Evolutionary conservation across 2,888 invertebrate genomes (phyloP).

Genomic region (Aquatica leii): DNA sequence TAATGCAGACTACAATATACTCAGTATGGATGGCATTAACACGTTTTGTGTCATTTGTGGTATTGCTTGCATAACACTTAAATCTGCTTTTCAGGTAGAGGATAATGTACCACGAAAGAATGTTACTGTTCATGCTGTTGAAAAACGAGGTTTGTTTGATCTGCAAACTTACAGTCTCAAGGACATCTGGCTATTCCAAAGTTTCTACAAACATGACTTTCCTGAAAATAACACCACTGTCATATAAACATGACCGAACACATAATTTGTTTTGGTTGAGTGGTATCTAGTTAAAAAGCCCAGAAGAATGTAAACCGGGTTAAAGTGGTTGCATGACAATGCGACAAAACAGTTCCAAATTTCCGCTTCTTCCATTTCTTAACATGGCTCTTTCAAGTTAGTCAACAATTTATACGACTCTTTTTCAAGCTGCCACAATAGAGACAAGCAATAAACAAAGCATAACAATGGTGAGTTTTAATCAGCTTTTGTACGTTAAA

Average conservation of each 20-base stretch:
- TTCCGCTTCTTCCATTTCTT: constrained; percentile 8
- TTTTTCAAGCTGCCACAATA: background rate
- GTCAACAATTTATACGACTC: background rate
- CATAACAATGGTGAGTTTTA: too few relatives aligned
- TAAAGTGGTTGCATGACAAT: background rate
- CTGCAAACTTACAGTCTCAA: constrained; percentile 7
- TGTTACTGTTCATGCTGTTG: constrained; percentile 8
- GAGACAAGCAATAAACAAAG: constrained; percentile 13
- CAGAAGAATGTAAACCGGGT: background rate
- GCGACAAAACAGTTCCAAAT: background rate
- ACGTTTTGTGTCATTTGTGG: background rate
- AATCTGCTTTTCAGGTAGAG: constrained; percentile 10
- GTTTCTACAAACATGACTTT: constrained; percentile 1
- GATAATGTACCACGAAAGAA: constrained; percentile 5
- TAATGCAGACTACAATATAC: background rate
- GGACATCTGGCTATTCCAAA: constrained; percentile 9
- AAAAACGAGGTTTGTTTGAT: constrained; percentile 3
- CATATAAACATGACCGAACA: background rate
- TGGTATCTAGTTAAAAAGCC: background rate
- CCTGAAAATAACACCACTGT: background rate
- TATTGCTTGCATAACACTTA: background rate
- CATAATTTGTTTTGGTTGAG: constrained; percentile 5
- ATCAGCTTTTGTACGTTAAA: too few relatives aligned
- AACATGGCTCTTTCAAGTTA: background rate
- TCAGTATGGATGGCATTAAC: background rate